phyloP scores from a whole-genome alignment of 2,797 vertebrate genomes.

The Chloroceryle amazona region DNA sequence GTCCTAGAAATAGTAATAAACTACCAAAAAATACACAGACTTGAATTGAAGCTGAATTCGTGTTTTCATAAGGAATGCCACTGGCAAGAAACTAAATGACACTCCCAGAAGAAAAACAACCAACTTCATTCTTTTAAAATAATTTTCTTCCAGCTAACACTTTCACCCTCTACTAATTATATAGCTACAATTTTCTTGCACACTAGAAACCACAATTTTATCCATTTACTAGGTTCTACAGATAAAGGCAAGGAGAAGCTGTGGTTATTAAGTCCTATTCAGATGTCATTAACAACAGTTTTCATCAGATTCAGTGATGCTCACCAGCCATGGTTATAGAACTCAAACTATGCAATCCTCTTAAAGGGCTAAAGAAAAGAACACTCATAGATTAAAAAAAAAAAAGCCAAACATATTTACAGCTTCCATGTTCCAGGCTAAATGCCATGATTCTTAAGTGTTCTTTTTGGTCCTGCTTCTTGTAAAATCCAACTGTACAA shows the following conservation, averaged over 20 bases:
- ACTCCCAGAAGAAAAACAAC: background rate
- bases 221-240: constrained; percentile 13
- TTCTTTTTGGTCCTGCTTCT: background rate
- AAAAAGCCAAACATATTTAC: background rate
- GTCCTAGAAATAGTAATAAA: background rate
- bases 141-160: background rate
- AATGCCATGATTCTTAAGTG: background rate
- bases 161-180: background rate
- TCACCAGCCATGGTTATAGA: background rate
- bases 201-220: background rate
- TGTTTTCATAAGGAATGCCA: background rate
- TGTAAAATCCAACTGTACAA: background rate
- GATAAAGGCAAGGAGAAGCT: background rate
- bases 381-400: background rate
- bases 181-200: background rate
- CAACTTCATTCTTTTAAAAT: background rate
- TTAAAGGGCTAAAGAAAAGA: background rate
- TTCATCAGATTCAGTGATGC: background rate
- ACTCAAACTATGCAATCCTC: background rate
- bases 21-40: background rate
- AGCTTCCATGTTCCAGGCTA: background rate
- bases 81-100: background rate
- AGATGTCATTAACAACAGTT: background rate
- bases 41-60: background rate
- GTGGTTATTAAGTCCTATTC: background rate